Conservation (phyloP, 1,140 invertebrate species). For the Protaetia brevitarsis region DNA sequence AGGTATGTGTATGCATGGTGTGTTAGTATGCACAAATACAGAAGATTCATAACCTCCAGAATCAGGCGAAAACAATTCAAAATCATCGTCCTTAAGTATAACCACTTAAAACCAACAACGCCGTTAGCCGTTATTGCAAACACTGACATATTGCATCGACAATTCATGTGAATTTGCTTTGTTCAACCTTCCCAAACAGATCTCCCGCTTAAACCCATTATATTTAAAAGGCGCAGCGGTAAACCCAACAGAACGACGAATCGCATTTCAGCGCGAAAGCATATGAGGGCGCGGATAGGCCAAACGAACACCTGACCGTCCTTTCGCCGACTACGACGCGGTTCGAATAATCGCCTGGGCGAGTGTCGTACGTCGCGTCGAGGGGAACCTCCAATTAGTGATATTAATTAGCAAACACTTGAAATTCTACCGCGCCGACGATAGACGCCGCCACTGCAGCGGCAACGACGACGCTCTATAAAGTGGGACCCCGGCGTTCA, state of each 20-base stretch:
- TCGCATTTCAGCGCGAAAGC: not conserved
- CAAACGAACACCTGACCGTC: not conserved
- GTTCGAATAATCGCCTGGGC: constrained; percentile 31
- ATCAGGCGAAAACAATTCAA: not conserved
- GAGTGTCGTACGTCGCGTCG: constrained; percentile 30
- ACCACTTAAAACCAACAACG: constrained; percentile 11
- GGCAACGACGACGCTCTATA: not conserved
- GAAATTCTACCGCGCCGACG: constrained; percentile 39
- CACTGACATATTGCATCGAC: constrained; percentile 20
- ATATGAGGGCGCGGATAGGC: not conserved
- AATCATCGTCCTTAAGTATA: not conserved
- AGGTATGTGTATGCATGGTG: too few species aligned
- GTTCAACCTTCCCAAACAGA: too few species aligned
- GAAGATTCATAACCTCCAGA: too few species aligned
- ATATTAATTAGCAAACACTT: constrained; percentile 48
- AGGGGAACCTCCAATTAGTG: constrained; percentile 47
- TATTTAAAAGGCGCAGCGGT: not conserved
- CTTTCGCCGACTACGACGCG: not conserved
- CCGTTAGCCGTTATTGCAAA: constrained; percentile 23
- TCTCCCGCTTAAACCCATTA: not conserved
- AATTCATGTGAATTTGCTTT: not conserved
- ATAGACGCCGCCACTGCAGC: constrained; percentile 25
- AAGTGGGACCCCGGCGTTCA: constrained; percentile 6
- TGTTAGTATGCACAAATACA: too few species aligned
- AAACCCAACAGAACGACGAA: constrained; percentile 7